These are phyloP conservation scores for Colletes collaris DNA, from an alignment of 2,888 invertebrate species.

Conservation along the genomic window DNA sequence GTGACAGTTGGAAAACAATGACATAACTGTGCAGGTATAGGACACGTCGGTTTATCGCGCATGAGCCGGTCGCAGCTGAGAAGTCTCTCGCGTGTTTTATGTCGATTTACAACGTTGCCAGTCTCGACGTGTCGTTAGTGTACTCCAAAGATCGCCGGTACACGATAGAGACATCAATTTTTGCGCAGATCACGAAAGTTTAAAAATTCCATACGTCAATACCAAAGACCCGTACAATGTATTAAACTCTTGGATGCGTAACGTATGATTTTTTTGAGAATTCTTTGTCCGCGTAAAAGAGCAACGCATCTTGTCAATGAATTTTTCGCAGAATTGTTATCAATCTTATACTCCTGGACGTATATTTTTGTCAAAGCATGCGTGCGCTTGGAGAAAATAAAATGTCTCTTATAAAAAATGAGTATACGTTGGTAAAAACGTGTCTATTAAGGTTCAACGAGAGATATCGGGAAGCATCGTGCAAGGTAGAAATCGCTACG, in stretches of 20 bases:
- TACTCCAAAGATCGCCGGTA: conserved; percentile 21
- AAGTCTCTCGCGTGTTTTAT: conserved; percentile 50
- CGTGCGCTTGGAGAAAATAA: too few species aligned
- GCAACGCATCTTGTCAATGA: not conserved
- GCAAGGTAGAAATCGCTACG: conserved; percentile 50
- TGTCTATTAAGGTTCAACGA: conserved; percentile 54
- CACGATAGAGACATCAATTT: conserved; percentile 14
- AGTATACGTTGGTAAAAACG: conserved; percentile 1
- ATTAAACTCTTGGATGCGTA: not conserved
- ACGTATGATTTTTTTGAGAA: not conserved
- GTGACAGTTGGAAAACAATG: conserved; percentile 73
- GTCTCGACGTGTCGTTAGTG: conserved; percentile 22
- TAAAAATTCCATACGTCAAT: not conserved
- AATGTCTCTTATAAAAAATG: too few species aligned
- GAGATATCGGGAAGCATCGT: conserved; percentile 58
- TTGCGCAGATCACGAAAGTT: not conserved
- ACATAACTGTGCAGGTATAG: conserved; percentile 61
- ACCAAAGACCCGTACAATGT: not conserved
- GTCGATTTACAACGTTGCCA: conserved; percentile 50
- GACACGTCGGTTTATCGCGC: conserved; percentile 51
- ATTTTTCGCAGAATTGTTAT: not conserved
- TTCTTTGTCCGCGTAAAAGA: not conserved
- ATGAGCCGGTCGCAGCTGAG: conserved; percentile 56
- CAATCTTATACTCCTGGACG: not conserved
- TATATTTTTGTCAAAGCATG: too few species aligned